Percentiles rank a stretch among this genome's conserved stretches.
These are phyloP conservation scores for Latheticus oryzae DNA, from an alignment of 2,888 invertebrate genomes.

Conservation along the genomic window DNA sequence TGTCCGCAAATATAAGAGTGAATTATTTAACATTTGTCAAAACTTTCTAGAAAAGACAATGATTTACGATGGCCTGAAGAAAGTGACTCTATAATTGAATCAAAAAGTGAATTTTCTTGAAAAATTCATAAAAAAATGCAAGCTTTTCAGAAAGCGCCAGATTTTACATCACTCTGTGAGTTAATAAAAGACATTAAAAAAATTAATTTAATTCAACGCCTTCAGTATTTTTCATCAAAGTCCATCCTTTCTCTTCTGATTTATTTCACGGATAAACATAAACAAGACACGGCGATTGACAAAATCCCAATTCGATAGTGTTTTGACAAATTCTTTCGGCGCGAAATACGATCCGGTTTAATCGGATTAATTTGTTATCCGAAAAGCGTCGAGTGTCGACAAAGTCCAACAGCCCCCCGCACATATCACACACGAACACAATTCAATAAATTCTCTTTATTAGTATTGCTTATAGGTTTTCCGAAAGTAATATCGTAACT, in stretches of 20 bases:
- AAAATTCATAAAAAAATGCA: constrained; percentile 23
- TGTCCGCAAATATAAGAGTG: constrained; percentile 10
- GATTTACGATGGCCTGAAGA: constrained; percentile 29
- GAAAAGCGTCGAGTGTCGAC: constrained; percentile 3
- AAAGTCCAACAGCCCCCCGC: constrained; percentile 5
- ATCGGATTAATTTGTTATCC: constrained; percentile 34
- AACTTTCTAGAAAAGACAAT: constrained; percentile 18
- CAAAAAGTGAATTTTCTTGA: constrained; percentile 6
- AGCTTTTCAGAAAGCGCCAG: neutral
- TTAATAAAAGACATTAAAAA: neutral
- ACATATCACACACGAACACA: constrained; percentile 37
- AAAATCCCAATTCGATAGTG: constrained; percentile 13
- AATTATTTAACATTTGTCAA: constrained; percentile 22
- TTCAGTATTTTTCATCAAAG: neutral
- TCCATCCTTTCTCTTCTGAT: too few relatives aligned
- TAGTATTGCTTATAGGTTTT: constrained; percentile 42
- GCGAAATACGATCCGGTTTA: constrained; percentile 12
- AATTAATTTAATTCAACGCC: neutral
- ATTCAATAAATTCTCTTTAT: constrained; percentile 41
- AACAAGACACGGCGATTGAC: too few relatives aligned
- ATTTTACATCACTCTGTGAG: too few relatives aligned
- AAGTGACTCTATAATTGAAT: constrained; percentile 29
- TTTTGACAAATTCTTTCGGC: constrained; percentile 24
- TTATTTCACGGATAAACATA: neutral
- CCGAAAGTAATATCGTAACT: constrained; percentile 41